Evolutionary conservation across 2,113 vertebrate genomes (phyloP), one percentile per base, ranked within the genome.

Genomic region (Gila orcuttii): DNA sequence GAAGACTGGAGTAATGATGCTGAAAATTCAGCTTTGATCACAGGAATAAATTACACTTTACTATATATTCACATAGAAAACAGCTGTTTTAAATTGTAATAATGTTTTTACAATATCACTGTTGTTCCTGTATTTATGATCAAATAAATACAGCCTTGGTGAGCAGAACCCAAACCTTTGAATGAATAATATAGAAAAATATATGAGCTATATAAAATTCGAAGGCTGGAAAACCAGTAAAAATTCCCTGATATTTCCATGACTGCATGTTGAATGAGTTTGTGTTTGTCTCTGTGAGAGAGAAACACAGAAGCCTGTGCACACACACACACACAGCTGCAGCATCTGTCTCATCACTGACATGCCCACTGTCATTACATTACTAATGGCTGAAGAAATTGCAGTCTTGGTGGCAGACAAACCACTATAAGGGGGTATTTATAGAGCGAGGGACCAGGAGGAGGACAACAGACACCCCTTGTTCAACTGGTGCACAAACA

Each of bases 301-400:
- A 31, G 47, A 50, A 25, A 15, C 7, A 7, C 50, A 52, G 50
- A 6, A 39, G 55, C 36, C 86, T 86, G 86, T 89, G 89, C 89
- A 88, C 88, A 89, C 68, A 79, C 28, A 28, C 28, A 28, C 28
- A 28, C 28, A 28, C 93, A 93, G 93, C 93, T 94, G 94, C 90
- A 89, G 90, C 79, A 45, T 85, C 77, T 42, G 84, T 87, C 90
- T 90, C 85, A 64, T 1, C 79, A 90, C 90, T 89, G 91, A 89
- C 89, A 76, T 82, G 66, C 85, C 89, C 15, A 82, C 92, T 91
- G 90, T 92, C 89, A 94, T 95, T 94, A 95, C 89, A 77, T 86
- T 89, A 88, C 88, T 89, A 89, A 91, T 87, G 91, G 91, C 87
- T 87, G 89, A 83, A 91, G 84, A 93, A 93, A 94, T 94, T 90